Conservation (phyloP, 2,888 invertebrate genomes). For the Eristalis tenax region DNA sequence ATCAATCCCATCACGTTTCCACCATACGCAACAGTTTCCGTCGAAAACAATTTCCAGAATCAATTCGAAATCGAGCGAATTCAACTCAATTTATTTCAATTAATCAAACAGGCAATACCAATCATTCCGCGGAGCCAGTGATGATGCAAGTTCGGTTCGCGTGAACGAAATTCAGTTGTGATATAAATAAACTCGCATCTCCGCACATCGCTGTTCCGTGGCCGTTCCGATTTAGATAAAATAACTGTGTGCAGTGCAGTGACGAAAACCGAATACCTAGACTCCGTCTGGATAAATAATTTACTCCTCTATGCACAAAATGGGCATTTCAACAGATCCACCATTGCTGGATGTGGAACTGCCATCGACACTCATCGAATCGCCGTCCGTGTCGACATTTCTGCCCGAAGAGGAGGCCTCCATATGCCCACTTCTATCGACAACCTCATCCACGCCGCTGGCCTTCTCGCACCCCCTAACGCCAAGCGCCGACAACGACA, state of each 20-base stretch:
- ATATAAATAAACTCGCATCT: conserved; percentile 3
- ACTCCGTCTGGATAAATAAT: background rate
- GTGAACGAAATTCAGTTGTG: conserved; percentile 13
- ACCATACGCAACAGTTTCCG: conserved; percentile 46
- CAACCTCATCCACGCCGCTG: conserved; percentile 84
- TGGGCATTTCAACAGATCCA: conserved; percentile 79
- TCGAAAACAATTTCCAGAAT: background rate
- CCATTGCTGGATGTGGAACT: conserved; percentile 78
- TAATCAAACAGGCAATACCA: conserved; percentile 23
- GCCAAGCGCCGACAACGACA: conserved; percentile 83
- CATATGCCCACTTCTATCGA: conserved; percentile 85
- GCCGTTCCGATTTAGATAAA: background rate
- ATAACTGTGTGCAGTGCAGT: background rate
- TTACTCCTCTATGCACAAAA: conserved; percentile 73
- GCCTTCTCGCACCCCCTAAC: conserved; percentile 84
- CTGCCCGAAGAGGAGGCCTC: conserved; percentile 85
- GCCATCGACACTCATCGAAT: conserved; percentile 77
- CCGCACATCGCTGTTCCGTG: background rate
- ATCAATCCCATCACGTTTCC: background rate
- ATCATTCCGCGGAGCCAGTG: conserved; percentile 20
- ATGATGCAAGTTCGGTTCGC: conserved; percentile 18
- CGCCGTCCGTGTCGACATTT: conserved; percentile 80
- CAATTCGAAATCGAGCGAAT: background rate
- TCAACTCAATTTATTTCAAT: conserved; percentile 26
- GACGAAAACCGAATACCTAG: background rate